Percentiles rank a stretch among this genome's conserved stretches.
phyloP scores from a whole-genome alignment of 2,888 invertebrate species.

The Microplitis manilae region DNA sequence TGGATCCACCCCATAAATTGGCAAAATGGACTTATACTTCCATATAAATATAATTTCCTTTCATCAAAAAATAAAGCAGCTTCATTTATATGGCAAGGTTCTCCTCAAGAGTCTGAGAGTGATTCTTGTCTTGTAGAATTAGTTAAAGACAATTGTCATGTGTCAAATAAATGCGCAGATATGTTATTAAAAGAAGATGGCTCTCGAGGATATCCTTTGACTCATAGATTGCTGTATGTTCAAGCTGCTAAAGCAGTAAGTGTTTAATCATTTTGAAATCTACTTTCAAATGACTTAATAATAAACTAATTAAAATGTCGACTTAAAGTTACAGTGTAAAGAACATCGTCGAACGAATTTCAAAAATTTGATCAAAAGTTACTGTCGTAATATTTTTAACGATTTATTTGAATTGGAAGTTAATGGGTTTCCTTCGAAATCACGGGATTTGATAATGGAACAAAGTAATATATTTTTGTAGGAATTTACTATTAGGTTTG shows the following conservation, averaged over 20 bases:
- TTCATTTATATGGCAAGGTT: constrained; percentile 54
- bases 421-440: constrained; percentile 56
- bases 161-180: constrained; percentile 54
- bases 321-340: constrained; percentile 53
- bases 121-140: constrained; percentile 57
- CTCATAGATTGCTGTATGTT: constrained; percentile 68
- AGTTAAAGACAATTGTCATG: constrained; percentile 41
- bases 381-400: constrained; percentile 62
- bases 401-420: constrained; percentile 61
- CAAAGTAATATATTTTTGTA: constrained; percentile 59
- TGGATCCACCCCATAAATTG: constrained; percentile 59
- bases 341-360: constrained; percentile 32
- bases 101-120: constrained; percentile 59
- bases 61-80: constrained; percentile 35
- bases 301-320: neutral
- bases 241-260: constrained; percentile 62
- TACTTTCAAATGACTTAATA: no score
- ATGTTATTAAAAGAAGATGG: constrained; percentile 56
- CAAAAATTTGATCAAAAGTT: constrained; percentile 48
- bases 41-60: constrained; percentile 8
- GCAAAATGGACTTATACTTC: constrained; percentile 42
- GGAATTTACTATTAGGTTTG: no score
- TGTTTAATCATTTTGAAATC: neutral
- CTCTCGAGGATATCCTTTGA: constrained; percentile 67
- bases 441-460: constrained; percentile 66